Conservation (phyloP, 2,888 invertebrate species). For the Hydraecia micacea region DNA sequence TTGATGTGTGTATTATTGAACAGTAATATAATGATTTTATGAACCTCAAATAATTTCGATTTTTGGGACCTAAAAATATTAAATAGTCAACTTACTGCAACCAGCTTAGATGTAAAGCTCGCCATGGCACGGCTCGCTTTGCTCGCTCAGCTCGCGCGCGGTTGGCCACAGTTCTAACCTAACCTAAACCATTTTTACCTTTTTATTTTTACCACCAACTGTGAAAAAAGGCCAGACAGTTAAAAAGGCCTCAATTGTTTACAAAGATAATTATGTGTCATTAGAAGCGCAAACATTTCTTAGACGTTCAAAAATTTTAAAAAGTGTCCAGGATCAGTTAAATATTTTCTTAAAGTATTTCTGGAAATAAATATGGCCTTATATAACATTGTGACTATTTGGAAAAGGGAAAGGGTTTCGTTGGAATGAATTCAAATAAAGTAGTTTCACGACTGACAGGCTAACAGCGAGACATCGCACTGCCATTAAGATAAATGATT, state of each 20-base stretch:
- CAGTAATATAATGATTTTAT: background rate
- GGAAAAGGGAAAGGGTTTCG: background rate
- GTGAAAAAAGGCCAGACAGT: background rate
- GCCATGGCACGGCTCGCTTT: background rate
- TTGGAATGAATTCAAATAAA: constrained; percentile 1
- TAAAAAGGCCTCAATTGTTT: background rate
- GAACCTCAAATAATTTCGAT: background rate
- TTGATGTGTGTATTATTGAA: too few relatives aligned
- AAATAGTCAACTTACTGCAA: background rate
- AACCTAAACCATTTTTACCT: background rate
- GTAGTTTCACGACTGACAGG: background rate
- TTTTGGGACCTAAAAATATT: background rate
- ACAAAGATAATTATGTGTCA: background rate
- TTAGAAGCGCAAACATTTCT: background rate
- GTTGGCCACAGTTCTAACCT: background rate
- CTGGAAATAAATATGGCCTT: background rate
- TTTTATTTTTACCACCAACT: too few relatives aligned
- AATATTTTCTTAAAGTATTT: background rate
- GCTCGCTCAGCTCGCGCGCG: background rate
- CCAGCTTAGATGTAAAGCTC: background rate
- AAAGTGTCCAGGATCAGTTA: background rate
- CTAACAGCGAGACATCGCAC: background rate
- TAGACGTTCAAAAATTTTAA: background rate
- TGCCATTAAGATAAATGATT: background rate
- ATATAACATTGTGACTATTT: background rate